Evolutionary conservation across 1,140 invertebrate species (phyloP).

Genomic region (Drosophila gunungcola): DNA sequence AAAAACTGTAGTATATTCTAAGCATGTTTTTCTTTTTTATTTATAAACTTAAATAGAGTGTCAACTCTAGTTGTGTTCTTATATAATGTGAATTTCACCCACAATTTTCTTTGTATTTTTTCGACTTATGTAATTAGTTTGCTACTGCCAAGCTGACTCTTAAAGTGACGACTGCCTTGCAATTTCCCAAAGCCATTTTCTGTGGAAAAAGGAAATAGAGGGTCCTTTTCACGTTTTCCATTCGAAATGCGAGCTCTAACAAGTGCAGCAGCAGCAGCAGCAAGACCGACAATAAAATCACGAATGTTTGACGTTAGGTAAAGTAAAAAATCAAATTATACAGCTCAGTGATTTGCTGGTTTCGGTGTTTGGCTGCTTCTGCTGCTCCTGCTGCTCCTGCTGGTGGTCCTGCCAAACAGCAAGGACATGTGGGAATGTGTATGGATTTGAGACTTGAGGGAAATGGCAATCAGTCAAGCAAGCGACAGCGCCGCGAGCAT

Average conservation of each 20-base stretch:
- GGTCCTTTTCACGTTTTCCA: slow-evolving; percentile 10
- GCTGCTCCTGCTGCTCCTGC: slow-evolving; percentile 10
- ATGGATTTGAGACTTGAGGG: not conserved
- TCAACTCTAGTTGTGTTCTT: not conserved
- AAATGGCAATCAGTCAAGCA: slow-evolving; percentile 68
- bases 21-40: too few species aligned
- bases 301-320: slow-evolving; percentile 33
- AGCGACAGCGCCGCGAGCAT: slow-evolving; percentile 54
- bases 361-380: slow-evolving; percentile 55
- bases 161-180: slow-evolving; percentile 29
- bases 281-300: slow-evolving; percentile 37
- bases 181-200: slow-evolving; percentile 13
- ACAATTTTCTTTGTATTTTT: slow-evolving; percentile 2
- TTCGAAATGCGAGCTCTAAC: slow-evolving; percentile 25
- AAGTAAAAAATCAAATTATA: slow-evolving; percentile 76
- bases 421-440: slow-evolving; percentile 9
- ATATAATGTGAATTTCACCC: not conserved
- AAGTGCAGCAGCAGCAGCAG: slow-evolving; percentile 18
- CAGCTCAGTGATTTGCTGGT: slow-evolving; percentile 75
- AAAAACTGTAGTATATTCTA: too few species aligned
- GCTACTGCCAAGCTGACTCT: slow-evolving; percentile 21
- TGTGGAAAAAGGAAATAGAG: slow-evolving; percentile 1
- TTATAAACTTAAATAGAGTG: too few species aligned
- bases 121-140: slow-evolving; percentile 68
- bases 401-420: slow-evolving; percentile 26